Percentiles rank a stretch among this genome's conserved stretches.
Conservation (phyloP, 2,888 invertebrate genomes). For the Oxytorus armatus region DNA sequence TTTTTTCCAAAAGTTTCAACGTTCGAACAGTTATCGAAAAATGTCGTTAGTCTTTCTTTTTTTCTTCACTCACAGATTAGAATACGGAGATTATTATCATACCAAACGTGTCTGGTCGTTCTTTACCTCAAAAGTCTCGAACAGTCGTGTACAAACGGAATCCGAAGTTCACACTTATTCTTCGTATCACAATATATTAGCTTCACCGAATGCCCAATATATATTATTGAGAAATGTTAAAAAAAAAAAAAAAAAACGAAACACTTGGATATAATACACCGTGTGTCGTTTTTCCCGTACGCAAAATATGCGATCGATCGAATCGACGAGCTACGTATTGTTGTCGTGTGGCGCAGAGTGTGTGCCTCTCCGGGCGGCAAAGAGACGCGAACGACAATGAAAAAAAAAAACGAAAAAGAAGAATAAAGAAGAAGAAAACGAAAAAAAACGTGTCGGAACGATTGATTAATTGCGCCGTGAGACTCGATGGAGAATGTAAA, state of each 20-base stretch:
- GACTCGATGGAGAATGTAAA: background rate
- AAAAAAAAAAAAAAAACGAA: conserved; percentile 2
- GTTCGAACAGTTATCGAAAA: too few species aligned
- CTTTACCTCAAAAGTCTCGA: too few species aligned
- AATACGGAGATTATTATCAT: background rate
- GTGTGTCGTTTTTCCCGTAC: background rate
- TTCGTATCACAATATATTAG: background rate
- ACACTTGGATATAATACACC: conserved; percentile 13
- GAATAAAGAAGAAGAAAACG: background rate
- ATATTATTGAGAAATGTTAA: conserved; percentile 1
- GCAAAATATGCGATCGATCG: conserved; percentile 45
- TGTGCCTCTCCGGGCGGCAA: conserved; percentile 1
- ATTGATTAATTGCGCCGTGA: conserved; percentile 13
- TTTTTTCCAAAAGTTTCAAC: too few species aligned
- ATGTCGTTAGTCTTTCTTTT: background rate
- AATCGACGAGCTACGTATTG: conserved; percentile 38
- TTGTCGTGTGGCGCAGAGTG: conserved; percentile 40
- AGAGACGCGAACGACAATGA: background rate
- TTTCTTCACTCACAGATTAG: background rate
- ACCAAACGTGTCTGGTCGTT: conserved; percentile 14
- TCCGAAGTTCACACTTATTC: too few species aligned
- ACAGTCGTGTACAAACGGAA: too few species aligned
- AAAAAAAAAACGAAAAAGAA: background rate
- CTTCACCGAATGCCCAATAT: background rate
- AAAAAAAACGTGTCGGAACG: conserved; percentile 19